Percentiles rank a stretch among this genome's conserved stretches.
Conservation (phyloP, 1,140 invertebrate species). For the Caenorhabditis latens region DNA sequence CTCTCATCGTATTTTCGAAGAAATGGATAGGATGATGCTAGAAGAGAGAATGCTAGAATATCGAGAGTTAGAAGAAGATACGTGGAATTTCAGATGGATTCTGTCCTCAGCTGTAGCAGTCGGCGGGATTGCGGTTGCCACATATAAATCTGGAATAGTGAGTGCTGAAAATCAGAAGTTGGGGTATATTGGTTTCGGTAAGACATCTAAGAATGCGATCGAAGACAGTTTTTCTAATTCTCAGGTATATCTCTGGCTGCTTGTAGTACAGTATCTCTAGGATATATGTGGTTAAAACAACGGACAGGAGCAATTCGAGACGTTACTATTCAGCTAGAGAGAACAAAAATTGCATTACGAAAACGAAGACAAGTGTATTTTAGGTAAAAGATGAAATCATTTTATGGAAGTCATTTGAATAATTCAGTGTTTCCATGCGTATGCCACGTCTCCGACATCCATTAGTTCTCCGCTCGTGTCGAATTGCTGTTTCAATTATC, state of each 20-base stretch:
- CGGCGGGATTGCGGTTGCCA: not conserved
- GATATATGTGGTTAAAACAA: not conserved
- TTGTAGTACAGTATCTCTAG: not conserved
- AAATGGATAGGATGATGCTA: conserved; percentile 19
- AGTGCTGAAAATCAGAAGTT: not conserved
- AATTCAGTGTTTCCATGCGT: conserved; percentile 17
- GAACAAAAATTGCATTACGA: not conserved
- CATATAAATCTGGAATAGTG: not conserved
- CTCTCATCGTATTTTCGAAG: conserved; percentile 23
- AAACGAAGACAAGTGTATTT: conserved; percentile 24
- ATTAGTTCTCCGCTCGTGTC: conserved; percentile 16
- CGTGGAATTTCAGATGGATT: not conserved
- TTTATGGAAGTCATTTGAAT: not conserved
- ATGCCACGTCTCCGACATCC: conserved; percentile 10
- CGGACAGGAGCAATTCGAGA: not conserved
- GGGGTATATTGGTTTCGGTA: not conserved
- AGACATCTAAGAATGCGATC: not conserved
- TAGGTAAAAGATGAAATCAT: not conserved
- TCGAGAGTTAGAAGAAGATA: not conserved
- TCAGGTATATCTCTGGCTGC: not conserved
- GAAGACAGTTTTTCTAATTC: not conserved
- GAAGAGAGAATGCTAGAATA: conserved; percentile 19
- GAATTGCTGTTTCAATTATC: conserved; percentile 8
- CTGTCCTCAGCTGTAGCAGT: not conserved
- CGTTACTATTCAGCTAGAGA: not conserved